Evolutionary conservation across 2,888 invertebrate species (phyloP).

Genomic region (Meta bourneti): DNA sequence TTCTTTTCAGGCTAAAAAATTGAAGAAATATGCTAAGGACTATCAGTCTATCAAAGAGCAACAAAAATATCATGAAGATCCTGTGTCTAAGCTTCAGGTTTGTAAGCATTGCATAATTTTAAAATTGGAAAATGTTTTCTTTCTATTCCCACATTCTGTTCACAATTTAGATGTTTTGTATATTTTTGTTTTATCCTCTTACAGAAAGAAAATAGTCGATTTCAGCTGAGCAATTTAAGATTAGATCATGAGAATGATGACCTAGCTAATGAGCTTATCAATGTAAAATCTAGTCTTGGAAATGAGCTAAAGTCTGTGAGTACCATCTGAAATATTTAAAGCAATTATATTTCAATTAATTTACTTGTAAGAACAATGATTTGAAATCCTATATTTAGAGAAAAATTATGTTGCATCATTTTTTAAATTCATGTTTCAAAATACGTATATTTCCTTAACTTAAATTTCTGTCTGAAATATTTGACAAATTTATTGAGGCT

Average conservation of each 20-base stretch:
- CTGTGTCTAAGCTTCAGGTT: constrained; percentile 82
- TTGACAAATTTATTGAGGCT: neutral
- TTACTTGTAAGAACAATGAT: neutral
- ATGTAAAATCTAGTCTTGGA: constrained; percentile 82
- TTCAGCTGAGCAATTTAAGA: constrained; percentile 83
- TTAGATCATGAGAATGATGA: constrained; percentile 85
- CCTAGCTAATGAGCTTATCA: constrained; percentile 84
- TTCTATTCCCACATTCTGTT: neutral
- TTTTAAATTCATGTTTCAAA: neutral
- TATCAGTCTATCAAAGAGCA: constrained; percentile 87
- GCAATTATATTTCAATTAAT: neutral
- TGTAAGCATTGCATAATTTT: neutral
- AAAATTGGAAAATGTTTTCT: neutral
- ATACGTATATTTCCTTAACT: neutral
- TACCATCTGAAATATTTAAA: neutral
- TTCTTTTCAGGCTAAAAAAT: constrained; percentile 83
- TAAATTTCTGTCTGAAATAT: neutral
- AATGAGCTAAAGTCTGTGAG: constrained; percentile 79
- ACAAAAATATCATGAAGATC: constrained; percentile 82
- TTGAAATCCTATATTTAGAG: too few relatives aligned
- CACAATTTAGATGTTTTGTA: neutral
- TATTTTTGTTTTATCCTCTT: neutral
- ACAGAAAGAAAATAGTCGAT: constrained; percentile 82
- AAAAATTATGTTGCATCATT: too few relatives aligned
- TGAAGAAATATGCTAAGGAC: constrained; percentile 97